Evolutionary conservation across 2,888 invertebrate genomes (phyloP).

Genomic region (Tetragonisca angustula): DNA sequence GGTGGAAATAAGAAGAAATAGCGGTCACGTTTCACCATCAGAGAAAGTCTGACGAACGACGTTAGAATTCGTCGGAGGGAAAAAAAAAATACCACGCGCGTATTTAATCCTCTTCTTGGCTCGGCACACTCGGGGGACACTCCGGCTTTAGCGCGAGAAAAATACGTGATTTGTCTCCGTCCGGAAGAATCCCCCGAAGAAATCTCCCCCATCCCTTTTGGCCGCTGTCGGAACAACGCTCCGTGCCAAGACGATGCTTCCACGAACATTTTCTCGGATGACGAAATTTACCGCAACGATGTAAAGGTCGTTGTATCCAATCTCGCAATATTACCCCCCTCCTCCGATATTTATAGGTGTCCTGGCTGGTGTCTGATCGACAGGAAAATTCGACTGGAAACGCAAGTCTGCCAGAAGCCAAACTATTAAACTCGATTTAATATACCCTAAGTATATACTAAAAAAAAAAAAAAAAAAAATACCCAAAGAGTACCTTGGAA

Average conservation of each 20-base stretch:
- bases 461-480: too few species aligned
- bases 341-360: background rate
- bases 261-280: constrained; percentile 12
- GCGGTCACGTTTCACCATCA: constrained; percentile 29
- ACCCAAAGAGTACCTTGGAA: too few species aligned
- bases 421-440: too few species aligned
- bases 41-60: constrained; percentile 35
- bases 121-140: constrained; percentile 11
- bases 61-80: constrained; percentile 1
- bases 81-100: constrained; percentile 22
- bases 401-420: too few species aligned
- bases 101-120: constrained; percentile 53
- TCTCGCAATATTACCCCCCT: background rate
- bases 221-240: constrained; percentile 13
- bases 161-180: constrained; percentile 57
- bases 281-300: constrained; percentile 32
- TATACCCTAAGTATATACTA: too few species aligned
- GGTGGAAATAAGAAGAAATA: constrained; percentile 17
- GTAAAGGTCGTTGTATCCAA: constrained; percentile 4
- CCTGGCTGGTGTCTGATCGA: background rate
- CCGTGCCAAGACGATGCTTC: constrained; percentile 53
- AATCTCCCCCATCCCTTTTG: background rate
- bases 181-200: constrained; percentile 5
- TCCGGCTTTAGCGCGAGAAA: constrained; percentile 33
- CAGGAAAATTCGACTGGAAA: too few species aligned